A percentile compares a stretch with the other conserved stretches of the same genome.
Evolutionary conservation across 2,797 vertebrate species (phyloP).

Genomic region (Vireo griseus): DNA sequence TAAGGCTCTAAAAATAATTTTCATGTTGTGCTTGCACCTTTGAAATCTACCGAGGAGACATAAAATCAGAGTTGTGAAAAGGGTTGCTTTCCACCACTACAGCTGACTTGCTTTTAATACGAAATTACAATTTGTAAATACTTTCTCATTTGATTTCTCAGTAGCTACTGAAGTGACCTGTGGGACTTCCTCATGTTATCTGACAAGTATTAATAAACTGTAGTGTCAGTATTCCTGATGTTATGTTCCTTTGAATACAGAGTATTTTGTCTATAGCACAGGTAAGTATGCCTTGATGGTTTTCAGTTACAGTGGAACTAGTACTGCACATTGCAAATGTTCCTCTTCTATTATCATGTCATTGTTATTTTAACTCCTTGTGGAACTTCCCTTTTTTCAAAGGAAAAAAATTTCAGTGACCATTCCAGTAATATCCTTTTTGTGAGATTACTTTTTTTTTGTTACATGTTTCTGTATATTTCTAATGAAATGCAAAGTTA

Average conservation of each 20-base stretch:
- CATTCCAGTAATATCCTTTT: neutral
- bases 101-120: neutral
- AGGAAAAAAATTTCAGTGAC: neutral
- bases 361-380: neutral
- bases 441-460: neutral
- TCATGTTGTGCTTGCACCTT: neutral
- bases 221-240: neutral
- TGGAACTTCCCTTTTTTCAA: neutral
- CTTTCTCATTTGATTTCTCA: neutral
- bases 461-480: neutral
- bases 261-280: neutral
- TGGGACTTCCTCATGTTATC: neutral
- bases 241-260: neutral
- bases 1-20: neutral
- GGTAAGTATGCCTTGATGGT: neutral
- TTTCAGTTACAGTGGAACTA: neutral
- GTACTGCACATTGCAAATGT: neutral
- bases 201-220: neutral
- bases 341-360: neutral
- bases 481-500: neutral
- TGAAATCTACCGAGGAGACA: neutral
- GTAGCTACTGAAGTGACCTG: neutral
- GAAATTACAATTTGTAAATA: neutral
- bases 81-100: neutral
- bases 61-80: neutral